Base-by-base conservation (phyloP, 1,140 invertebrate species). In the Danaus plexippus region DNA sequence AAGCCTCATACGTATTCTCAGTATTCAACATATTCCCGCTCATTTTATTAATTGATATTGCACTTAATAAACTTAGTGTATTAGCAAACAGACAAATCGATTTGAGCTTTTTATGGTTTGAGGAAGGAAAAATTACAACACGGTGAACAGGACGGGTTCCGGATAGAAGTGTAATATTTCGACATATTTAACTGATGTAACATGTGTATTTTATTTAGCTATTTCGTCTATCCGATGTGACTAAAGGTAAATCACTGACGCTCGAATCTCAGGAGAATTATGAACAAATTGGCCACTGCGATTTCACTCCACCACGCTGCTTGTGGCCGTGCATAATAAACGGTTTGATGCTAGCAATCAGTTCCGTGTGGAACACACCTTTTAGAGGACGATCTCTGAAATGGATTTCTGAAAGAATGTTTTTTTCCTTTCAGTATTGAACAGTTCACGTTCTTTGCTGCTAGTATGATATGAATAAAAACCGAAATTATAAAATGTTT, bases 1-100 rank as follows among this genome's bases (percentile, higher is more conserved):
- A 32, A 32, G 58, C 63, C 71, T 72, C 71, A 73, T 55, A 68
- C 59, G 59, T 54, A 44, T 43, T 55, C 52, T 13, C 63, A 56
- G 52, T 44, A 52, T 46, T 61, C 57, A 43, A 53, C 12, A 41
- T 9, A 52, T 51, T 53, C 41, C 43, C 13, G 9, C 44, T 47
- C 22, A 50, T 53, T 47, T 48, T 52, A 47, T 58, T 58, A 18
- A 48, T 18, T 11, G 47, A 49, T 32, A 32, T 32, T 32, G 22
- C 22, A 32, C 22, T 32, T 32, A 32, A 2, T 32, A 32, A 32
- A 32, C 7, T 2, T 32, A 32, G 0, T 32, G 22, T 32, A 6
- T 32, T 8, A 0, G 22, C 5, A 32, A 32, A 32, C 22, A 32
- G 22, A 32, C 22, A 32, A 32, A 32, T 32, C 22, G 22, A 32